Evolutionary conservation across 2,113 vertebrate species (phyloP).

Genomic region (Mesembrinibis cayennensis): DNA sequence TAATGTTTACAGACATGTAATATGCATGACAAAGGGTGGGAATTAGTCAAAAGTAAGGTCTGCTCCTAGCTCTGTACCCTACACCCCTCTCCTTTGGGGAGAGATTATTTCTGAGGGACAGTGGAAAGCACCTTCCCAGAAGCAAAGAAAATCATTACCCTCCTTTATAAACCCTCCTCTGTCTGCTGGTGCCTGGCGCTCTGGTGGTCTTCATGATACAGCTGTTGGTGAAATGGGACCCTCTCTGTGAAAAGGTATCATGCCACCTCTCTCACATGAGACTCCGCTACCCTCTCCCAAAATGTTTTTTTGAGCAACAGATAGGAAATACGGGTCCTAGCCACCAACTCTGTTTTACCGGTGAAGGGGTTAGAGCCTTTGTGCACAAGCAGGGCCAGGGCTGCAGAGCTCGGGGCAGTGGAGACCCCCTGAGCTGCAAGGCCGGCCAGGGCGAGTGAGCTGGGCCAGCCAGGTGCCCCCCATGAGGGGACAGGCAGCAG

Average conservation of each 20-base stretch:
- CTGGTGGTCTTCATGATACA: not conserved
- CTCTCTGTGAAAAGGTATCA: not conserved
- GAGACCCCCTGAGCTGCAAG: not conserved
- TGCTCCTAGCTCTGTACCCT: not conserved
- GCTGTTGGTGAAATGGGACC: not conserved
- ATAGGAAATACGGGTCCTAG: not conserved
- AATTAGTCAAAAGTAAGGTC: not conserved
- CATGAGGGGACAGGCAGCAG: not conserved
- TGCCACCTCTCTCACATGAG: not conserved
- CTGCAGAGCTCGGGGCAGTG: not conserved
- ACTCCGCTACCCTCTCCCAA: not conserved
- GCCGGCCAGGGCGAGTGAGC: accelerated
- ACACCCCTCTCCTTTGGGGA: not conserved
- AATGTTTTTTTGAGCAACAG: not conserved
- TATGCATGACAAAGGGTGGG: not conserved
- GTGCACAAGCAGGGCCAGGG: not conserved
- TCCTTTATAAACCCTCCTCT: not conserved
- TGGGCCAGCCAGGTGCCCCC: not conserved
- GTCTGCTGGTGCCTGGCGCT: not conserved
- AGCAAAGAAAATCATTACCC: not conserved
- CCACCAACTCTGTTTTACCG: not conserved
- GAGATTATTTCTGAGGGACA: not conserved
- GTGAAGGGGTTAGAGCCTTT: not conserved
- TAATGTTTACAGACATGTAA: not conserved
- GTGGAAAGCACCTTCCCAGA: not conserved